Evolutionary conservation across 2,888 invertebrate species (phyloP).

Genomic region (Ecdyonurus torrentis): DNA sequence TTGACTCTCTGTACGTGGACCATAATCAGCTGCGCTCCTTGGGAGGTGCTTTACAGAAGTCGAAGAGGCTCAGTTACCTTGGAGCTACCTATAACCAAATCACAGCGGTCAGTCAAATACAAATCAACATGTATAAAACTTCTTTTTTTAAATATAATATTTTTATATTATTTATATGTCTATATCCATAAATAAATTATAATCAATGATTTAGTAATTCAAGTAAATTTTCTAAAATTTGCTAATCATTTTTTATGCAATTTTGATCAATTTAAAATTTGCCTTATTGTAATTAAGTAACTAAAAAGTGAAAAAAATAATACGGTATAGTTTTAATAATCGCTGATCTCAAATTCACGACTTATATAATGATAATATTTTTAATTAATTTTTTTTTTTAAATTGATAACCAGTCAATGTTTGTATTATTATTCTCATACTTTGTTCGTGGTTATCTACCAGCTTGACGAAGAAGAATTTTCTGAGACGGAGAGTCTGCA

Average conservation of each 20-base stretch:
- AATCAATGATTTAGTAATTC: too few species aligned
- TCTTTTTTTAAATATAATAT: too few species aligned
- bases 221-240: too few species aligned
- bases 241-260: too few species aligned
- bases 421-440: slow-evolving; percentile 7
- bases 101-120: slow-evolving; percentile 43
- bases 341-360: too few species aligned
- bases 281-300: too few species aligned
- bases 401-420: slow-evolving; percentile 9
- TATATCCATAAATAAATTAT: too few species aligned
- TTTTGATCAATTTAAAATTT: too few species aligned
- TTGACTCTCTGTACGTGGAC: slow-evolving; percentile 55
- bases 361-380: not conserved
- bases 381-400: not conserved
- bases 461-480: slow-evolving; percentile 62
- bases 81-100: slow-evolving; percentile 57
- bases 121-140: too few species aligned
- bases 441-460: slow-evolving; percentile 15
- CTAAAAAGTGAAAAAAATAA: too few species aligned
- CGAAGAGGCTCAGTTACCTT: slow-evolving; percentile 44
- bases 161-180: too few species aligned
- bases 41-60: slow-evolving; percentile 53
- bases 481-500: slow-evolving; percentile 49
- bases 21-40: slow-evolving; percentile 52
- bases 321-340: too few species aligned